phyloP scores from a whole-genome alignment of 2,113 vertebrate genomes.

The Sceloporus tristichus region DNA sequence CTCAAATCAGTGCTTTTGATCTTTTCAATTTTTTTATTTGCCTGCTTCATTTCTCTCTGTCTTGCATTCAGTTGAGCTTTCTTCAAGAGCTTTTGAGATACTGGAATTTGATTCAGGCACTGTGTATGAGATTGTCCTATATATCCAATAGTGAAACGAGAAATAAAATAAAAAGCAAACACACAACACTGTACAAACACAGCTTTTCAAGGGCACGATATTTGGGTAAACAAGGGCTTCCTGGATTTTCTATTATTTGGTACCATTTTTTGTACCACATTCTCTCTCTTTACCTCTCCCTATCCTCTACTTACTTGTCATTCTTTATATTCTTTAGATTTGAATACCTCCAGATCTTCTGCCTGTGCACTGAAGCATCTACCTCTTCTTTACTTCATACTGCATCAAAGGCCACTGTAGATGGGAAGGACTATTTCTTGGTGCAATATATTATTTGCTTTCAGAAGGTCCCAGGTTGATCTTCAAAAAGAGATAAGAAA shows the following conservation, averaged over 20 bases:
- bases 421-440: too few relatives aligned
- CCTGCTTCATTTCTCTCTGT: background rate
- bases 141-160: background rate
- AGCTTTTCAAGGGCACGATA: background rate
- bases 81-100: background rate
- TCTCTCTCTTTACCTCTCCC: too few relatives aligned
- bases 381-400: background rate
- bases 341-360: too few relatives aligned
- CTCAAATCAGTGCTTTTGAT: constrained; percentile 19
- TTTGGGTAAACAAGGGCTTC: too few relatives aligned
- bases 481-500: too few relatives aligned
- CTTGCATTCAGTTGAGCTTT: background rate
- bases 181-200: background rate
- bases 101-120: background rate
- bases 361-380: too few relatives aligned
- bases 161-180: background rate
- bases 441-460: too few relatives aligned
- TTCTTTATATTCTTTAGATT: too few relatives aligned
- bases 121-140: background rate
- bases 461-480: background rate
- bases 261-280: too few relatives aligned
- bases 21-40: constrained; percentile 8
- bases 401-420: background rate
- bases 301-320: too few relatives aligned
- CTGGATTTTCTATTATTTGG: background rate